Conservation (phyloP, 1,140 invertebrate species). For the Neodiprion fabricii region DNA sequence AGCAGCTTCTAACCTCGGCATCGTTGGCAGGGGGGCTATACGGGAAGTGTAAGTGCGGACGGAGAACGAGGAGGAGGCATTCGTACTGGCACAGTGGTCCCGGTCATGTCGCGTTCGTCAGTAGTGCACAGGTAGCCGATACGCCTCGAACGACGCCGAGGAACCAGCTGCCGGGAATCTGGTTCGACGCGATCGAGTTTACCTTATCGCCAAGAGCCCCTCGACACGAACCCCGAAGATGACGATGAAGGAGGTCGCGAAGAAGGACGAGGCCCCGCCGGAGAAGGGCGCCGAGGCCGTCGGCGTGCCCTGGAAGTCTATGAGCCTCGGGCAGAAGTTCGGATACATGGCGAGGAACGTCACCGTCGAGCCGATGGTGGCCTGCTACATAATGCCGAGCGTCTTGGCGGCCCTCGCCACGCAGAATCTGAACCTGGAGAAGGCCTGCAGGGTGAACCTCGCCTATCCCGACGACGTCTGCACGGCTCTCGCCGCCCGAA, state of each 20-base stretch:
- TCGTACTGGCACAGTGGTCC: neutral
- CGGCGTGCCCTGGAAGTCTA: constrained; percentile 38
- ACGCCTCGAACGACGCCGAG: neutral
- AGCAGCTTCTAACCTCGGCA: no score
- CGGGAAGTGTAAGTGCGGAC: neutral
- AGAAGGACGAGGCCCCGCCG: constrained; percentile 7
- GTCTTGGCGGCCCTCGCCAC: constrained; percentile 78
- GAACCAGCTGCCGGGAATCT: no score
- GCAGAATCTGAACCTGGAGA: constrained; percentile 83
- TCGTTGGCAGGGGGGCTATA: constrained; percentile 8
- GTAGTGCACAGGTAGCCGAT: constrained; percentile 1
- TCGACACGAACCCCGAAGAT: neutral
- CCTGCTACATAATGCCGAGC: constrained; percentile 80
- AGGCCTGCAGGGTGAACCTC: constrained; percentile 83
- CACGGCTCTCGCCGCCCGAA: constrained; percentile 71
- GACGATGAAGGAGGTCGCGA: neutral
- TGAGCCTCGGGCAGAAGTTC: constrained; percentile 50
- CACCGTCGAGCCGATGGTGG: constrained; percentile 81
- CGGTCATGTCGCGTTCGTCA: neutral
- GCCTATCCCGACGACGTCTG: constrained; percentile 74
- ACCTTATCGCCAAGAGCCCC: no score
- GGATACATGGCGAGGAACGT: constrained; percentile 64
- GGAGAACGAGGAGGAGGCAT: neutral
- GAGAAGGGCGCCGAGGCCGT: neutral
- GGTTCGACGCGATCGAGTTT: no score